phyloP scores from a whole-genome alignment of 1,140 invertebrate genomes.

The Lordiphosa collinella region DNA sequence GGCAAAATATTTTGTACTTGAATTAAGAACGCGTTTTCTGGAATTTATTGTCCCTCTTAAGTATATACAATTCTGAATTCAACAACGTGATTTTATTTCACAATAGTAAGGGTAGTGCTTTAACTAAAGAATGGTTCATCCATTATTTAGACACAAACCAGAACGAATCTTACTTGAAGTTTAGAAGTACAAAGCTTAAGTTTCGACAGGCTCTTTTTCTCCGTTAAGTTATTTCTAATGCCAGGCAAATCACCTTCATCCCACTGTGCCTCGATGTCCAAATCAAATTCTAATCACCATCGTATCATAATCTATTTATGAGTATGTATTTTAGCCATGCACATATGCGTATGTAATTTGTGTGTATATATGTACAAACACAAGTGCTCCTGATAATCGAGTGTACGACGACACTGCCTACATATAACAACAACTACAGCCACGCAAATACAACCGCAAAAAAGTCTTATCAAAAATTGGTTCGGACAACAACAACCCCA shows the following conservation, averaged over 20 bases:
- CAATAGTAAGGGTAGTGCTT: no score
- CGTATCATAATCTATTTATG: slow-evolving; percentile 69
- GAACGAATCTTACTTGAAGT: no score
- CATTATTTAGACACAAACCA: no score
- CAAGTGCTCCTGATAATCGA: slow-evolving; percentile 28
- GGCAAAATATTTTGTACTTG: no score
- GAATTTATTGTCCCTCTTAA: no score
- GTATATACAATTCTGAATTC: no score
- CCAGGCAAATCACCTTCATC: background rate
- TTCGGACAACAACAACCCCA: background rate
- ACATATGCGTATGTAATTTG: slow-evolving; percentile 17
- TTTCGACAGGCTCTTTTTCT: no score
- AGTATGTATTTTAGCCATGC: slow-evolving; percentile 26
- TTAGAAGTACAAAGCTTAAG: no score
- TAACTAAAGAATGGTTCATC: no score
- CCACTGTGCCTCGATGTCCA: slow-evolving; percentile 45
- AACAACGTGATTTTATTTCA: no score
- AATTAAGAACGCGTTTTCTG: no score
- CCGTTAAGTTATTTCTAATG: background rate
- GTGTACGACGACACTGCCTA: slow-evolving; percentile 23
- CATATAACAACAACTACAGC: slow-evolving; percentile 25
- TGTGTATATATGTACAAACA: slow-evolving; percentile 4
- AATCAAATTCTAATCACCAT: slow-evolving; percentile 64
- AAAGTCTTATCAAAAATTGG: slow-evolving; percentile 10
- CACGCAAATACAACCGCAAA: slow-evolving; percentile 16